Conservation (phyloP, 2,797 vertebrate genomes). For the Muscicapa striata region DNA sequence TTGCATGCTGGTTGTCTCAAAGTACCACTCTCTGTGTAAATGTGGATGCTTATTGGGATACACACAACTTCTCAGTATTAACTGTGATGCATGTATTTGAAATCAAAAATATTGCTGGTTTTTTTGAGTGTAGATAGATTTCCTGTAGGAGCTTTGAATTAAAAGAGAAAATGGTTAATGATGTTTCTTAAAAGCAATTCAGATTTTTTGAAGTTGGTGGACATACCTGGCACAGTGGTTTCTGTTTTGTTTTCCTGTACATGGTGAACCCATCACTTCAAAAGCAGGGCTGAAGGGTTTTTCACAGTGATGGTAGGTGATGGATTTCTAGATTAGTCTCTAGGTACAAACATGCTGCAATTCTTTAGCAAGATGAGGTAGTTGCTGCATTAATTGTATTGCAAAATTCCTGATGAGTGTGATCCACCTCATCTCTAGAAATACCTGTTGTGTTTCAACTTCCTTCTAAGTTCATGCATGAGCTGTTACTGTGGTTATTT, state of each 20-base stretch:
- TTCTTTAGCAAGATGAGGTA: background rate
- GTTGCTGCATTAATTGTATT: background rate
- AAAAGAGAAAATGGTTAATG: background rate
- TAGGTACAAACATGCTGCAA: background rate
- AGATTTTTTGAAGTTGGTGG: rapidly evolving
- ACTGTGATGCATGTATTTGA: background rate
- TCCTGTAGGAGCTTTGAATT: background rate
- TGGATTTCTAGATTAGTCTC: background rate
- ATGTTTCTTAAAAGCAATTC: background rate
- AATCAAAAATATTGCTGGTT: background rate
- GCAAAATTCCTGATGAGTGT: background rate
- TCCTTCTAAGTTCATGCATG: background rate
- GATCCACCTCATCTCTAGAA: background rate
- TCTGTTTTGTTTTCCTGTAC: background rate
- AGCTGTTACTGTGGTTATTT: background rate
- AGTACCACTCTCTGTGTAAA: too few relatives aligned
- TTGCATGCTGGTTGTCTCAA: background rate
- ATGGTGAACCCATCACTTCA: rapidly evolving
- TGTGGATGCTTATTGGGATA: background rate
- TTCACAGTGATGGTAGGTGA: background rate
- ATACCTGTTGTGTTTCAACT: background rate
- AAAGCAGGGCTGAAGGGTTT: background rate
- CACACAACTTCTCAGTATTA: background rate
- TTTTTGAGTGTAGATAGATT: background rate
- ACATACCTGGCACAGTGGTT: rapidly evolving